Evolutionary conservation across 2,797 vertebrate genomes (phyloP).

Genomic region (Schizopygopsis pylzovi): DNA sequence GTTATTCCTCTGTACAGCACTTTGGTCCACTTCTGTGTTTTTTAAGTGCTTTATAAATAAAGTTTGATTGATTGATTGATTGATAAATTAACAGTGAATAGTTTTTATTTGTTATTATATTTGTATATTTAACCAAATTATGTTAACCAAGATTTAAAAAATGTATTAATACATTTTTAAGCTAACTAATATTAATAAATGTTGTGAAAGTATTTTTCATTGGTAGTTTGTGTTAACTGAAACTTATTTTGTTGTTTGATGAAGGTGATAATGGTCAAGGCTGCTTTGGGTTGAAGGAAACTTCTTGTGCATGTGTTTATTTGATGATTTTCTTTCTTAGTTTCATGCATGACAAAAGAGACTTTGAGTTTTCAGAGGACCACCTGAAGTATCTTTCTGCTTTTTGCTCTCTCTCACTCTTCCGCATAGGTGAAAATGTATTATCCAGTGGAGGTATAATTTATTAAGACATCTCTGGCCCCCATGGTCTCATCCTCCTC

Average conservation of each 20-base stretch:
- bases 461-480: conserved; percentile 38
- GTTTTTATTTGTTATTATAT: too few species aligned
- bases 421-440: conserved; percentile 45
- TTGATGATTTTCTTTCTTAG: neutral
- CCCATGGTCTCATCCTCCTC: conserved; percentile 14
- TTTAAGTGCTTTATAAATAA: too few species aligned
- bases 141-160: neutral
- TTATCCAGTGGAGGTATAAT: conserved; percentile 45
- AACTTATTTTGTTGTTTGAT: conserved; percentile 8
- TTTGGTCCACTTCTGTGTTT: too few species aligned
- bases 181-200: neutral
- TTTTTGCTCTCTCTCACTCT: conserved; percentile 26
- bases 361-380: conserved; percentile 34
- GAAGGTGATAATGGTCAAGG: neutral
- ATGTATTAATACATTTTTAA: neutral
- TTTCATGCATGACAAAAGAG: conserved; percentile 36
- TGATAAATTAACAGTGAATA: neutral
- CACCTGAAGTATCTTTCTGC: conserved; percentile 33
- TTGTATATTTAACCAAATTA: too few species aligned
- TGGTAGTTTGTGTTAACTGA: neutral
- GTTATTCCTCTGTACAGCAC: too few species aligned
- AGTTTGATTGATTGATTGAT: too few species aligned
- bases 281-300: neutral
- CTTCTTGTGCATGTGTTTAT: conserved; percentile 19
- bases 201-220: neutral